These are phyloP conservation scores for Melipona beecheii DNA, from an alignment of 2,888 invertebrate genomes.

Conservation along the genomic window DNA sequence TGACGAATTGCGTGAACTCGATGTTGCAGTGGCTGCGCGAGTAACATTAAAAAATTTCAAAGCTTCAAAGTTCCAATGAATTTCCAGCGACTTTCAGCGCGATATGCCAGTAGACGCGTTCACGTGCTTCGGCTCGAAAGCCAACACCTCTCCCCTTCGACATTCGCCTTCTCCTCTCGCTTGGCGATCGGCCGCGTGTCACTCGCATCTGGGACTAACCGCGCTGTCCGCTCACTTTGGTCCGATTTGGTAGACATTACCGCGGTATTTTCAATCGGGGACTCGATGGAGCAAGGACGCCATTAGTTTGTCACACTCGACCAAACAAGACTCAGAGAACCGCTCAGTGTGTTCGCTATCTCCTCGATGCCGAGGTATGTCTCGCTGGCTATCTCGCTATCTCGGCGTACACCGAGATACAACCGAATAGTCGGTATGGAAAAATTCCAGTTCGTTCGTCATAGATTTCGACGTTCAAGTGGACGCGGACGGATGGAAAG, in stretches of 20 bases:
- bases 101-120: slow-evolving; percentile 53
- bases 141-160: slow-evolving; percentile 58
- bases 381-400: slow-evolving; percentile 38
- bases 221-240: slow-evolving; percentile 68
- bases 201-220: slow-evolving; percentile 60
- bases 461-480: not conserved
- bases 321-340: slow-evolving; percentile 64
- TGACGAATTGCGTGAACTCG: too few species aligned
- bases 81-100: slow-evolving; percentile 32
- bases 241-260: slow-evolving; percentile 69
- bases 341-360: slow-evolving; percentile 59
- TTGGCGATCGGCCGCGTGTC: slow-evolving; percentile 52
- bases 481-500: slow-evolving; percentile 5
- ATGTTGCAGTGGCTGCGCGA: too few species aligned
- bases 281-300: slow-evolving; percentile 69
- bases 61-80: too few species aligned
- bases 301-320: slow-evolving; percentile 70
- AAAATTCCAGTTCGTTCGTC: too few species aligned
- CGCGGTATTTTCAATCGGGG: slow-evolving; percentile 68
- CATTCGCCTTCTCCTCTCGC: slow-evolving; percentile 55
- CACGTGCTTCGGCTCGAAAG: slow-evolving; percentile 61
- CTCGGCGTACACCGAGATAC: slow-evolving; percentile 23
- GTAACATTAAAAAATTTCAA: too few species aligned
- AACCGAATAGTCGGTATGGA: slow-evolving; percentile 48
- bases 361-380: slow-evolving; percentile 53